phyloP scores from a whole-genome alignment of 2,113 vertebrate species.

The Serilophus lunatus region DNA sequence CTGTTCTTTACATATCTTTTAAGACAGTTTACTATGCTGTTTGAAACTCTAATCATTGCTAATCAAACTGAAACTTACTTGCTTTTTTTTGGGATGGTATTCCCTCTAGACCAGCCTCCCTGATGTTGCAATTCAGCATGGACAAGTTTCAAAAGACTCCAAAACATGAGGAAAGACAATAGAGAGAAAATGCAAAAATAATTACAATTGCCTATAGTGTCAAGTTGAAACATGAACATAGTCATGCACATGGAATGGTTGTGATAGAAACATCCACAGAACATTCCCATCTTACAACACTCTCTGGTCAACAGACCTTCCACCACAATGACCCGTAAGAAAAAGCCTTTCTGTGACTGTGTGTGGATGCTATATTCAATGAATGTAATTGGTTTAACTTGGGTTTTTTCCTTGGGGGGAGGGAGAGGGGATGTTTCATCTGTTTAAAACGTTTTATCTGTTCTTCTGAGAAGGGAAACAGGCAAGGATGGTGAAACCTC shows the following conservation, averaged over 20 bases:
- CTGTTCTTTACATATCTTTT: neutral
- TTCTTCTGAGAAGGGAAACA: too few species aligned
- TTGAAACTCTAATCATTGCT: neutral
- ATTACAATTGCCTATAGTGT: neutral
- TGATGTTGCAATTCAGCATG: neutral
- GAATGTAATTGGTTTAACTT: too few species aligned
- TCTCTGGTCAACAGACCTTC: neutral
- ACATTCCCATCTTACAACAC: neutral
- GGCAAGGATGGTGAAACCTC: too few species aligned
- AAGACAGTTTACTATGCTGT: neutral
- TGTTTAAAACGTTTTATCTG: too few species aligned
- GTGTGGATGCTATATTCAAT: neutral
- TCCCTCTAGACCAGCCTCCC: neutral
- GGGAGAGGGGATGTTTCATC: too few species aligned
- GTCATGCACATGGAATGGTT: rapidly evolving
- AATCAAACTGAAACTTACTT: neutral
- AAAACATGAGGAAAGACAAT: neutral
- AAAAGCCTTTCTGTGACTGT: neutral
- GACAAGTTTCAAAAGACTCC: neutral
- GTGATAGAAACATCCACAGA: neutral
- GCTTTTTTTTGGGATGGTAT: neutral
- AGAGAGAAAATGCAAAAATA: neutral
- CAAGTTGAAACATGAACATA: rapidly evolving
- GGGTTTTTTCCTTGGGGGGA: too few species aligned
- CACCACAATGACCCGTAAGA: neutral